phyloP scores from a whole-genome alignment of 2,797 vertebrate genomes.

The Chrosomus eos region DNA sequence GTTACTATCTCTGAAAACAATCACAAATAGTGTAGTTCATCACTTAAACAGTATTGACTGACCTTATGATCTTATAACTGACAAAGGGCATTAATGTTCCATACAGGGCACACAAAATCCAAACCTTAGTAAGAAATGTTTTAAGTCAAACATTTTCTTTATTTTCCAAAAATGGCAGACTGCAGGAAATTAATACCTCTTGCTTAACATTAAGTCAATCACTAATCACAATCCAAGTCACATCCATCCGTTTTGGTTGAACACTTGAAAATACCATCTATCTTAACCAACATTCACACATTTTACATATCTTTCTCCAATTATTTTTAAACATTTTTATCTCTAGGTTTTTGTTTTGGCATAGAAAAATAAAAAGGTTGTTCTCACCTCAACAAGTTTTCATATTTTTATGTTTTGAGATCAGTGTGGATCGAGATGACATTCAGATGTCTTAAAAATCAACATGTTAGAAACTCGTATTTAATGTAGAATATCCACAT shows the following conservation, averaged over 20 bases:
- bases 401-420: neutral
- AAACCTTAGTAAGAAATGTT: neutral
- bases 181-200: neutral
- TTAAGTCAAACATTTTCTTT: no score
- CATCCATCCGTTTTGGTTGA: neutral
- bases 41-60: neutral
- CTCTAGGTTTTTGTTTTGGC: neutral
- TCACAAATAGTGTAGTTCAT: neutral
- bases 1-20: neutral
- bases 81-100: neutral
- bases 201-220: neutral
- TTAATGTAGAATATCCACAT: neutral
- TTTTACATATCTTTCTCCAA: neutral
- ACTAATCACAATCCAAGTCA: neutral
- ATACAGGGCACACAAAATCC: neutral
- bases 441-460: neutral
- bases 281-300: neutral
- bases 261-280: neutral
- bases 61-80: neutral
- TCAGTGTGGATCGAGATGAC: neutral
- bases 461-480: neutral
- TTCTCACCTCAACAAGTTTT: neutral
- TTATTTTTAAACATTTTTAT: neutral
- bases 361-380: neutral
- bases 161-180: neutral